A percentile compares a stretch with the other conserved stretches of the same genome.
These are phyloP conservation scores for Salvelinus namaycush DNA, from an alignment of 2,113 vertebrate species.

Conservation along the genomic window DNA sequence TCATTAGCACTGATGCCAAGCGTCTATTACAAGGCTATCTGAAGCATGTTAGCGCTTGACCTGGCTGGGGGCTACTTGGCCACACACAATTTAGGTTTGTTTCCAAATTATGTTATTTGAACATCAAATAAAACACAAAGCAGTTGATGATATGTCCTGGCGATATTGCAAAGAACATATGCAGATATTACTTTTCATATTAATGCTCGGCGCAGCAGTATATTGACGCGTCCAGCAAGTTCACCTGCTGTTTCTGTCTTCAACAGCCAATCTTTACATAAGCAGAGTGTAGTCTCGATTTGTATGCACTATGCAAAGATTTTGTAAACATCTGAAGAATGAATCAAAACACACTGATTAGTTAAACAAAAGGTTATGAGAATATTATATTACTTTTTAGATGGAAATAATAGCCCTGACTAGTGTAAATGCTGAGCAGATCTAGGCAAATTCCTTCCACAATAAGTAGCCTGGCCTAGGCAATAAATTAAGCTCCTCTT, in stretches of 20 bases:
- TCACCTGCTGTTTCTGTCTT: neutral
- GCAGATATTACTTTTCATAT: constrained; percentile 9
- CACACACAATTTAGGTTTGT: neutral
- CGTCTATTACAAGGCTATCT: neutral
- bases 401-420: too few species aligned
- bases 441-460: too few species aligned
- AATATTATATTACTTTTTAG: too few species aligned
- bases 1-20: neutral
- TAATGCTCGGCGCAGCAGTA: neutral
- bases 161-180: neutral
- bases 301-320: too few species aligned
- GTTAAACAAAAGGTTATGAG: too few species aligned
- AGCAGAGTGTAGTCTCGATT: neutral
- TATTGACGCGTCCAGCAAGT: neutral
- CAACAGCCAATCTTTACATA: neutral
- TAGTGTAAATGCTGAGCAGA: too few species aligned
- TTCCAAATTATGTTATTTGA: neutral
- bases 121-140: neutral
- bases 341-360: too few species aligned
- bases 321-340: too few species aligned
- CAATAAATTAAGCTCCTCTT: too few species aligned
- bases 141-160: too few species aligned
- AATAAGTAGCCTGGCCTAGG: too few species aligned
- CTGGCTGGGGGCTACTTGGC: neutral
- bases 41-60: neutral